Evolutionary conservation across 2,113 vertebrate species (phyloP).

Genomic region (Nesospiza acunhae): DNA sequence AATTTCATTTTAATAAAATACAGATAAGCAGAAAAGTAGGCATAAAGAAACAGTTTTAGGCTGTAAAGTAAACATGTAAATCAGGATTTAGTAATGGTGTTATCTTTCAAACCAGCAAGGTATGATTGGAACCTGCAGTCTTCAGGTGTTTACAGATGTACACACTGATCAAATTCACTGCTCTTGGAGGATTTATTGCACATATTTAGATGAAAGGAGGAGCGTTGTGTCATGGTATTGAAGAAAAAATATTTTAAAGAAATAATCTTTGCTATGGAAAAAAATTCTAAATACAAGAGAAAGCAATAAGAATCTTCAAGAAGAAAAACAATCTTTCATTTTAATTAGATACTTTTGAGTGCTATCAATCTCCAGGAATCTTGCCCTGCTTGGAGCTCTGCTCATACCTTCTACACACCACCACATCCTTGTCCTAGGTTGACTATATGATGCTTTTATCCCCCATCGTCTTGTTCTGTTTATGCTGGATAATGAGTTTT

Average conservation of each 20-base stretch:
- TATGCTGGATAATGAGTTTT: no score
- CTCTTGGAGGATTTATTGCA: not conserved
- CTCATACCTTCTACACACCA: not conserved
- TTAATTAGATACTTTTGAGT: not conserved
- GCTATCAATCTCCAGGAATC: not conserved
- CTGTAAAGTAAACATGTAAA: not conserved
- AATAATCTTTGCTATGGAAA: not conserved
- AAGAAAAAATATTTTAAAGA: not conserved
- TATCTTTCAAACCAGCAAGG: not conserved
- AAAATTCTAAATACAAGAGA: not conserved
- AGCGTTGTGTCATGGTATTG: not conserved
- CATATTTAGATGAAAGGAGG: not conserved
- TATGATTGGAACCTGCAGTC: not conserved
- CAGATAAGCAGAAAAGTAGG: not conserved
- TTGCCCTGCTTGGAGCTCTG: not conserved
- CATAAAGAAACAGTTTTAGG: not conserved
- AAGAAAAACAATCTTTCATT: not conserved
- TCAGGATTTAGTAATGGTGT: not conserved
- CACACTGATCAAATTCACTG: not conserved
- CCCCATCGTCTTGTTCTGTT: no score
- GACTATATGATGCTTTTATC: no score
- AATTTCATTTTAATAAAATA: not conserved
- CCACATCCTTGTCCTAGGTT: not conserved
- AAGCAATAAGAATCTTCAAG: not conserved
- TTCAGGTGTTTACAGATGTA: not conserved